Conservation (phyloP, 2,888 invertebrate species). For the Hesperia comma region DNA sequence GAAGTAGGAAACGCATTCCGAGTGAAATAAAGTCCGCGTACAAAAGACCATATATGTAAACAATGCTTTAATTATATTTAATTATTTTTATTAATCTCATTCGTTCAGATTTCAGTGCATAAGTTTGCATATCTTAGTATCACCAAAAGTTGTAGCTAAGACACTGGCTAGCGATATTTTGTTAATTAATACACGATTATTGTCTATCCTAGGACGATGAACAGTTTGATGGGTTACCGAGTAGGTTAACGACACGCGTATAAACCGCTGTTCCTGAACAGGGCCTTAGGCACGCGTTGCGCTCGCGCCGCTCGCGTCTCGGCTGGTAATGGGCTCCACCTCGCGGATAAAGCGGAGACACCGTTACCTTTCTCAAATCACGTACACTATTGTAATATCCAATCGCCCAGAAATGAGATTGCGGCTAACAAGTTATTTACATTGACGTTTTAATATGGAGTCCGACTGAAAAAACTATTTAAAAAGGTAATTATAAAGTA, state of each 20-base stretch:
- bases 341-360: conserved; percentile 80
- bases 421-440: conserved; percentile 85
- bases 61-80: background rate
- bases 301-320: conserved; percentile 54
- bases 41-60: background rate
- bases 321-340: conserved; percentile 72
- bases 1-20: background rate
- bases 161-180: too few species aligned
- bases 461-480: conserved; percentile 79
- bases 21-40: background rate
- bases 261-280: background rate
- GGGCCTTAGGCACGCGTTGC: conserved; percentile 55
- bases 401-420: conserved; percentile 84
- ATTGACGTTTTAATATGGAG: conserved; percentile 84
- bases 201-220: too few species aligned
- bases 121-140: too few species aligned
- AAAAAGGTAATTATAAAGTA: conserved; percentile 82
- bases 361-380: conserved; percentile 84
- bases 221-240: background rate
- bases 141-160: too few species aligned
- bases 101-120: too few species aligned
- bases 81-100: too few species aligned
- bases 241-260: background rate
- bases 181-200: too few species aligned
- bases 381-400: conserved; percentile 84